These are phyloP conservation scores for Heliconius aoede DNA, from an alignment of 2,888 invertebrate species.

Conservation along the genomic window DNA sequence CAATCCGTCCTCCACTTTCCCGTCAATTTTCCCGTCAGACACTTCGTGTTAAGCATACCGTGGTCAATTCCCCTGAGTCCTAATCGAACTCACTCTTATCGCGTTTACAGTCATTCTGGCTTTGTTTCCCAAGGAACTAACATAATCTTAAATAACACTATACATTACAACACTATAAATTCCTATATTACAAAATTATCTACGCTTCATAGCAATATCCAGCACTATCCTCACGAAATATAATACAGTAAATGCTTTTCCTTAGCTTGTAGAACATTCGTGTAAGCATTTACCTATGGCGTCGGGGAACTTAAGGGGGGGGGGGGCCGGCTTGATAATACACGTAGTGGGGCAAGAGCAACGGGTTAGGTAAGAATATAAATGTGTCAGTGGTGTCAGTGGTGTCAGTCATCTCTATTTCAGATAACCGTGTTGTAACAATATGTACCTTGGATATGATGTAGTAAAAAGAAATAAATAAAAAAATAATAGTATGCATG, in stretches of 20 bases:
- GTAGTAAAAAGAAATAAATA: too few species aligned
- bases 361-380: neutral
- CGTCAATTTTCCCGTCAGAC: too few species aligned
- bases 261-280: conserved; percentile 9
- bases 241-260: conserved; percentile 11
- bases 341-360: neutral
- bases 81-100: too few species aligned
- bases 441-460: too few species aligned
- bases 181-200: neutral
- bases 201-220: conserved; percentile 6
- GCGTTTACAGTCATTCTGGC: too few species aligned
- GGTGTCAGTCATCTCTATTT: too few species aligned
- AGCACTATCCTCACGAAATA: conserved; percentile 25
- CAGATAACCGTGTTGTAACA: neutral
- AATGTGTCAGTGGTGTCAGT: neutral
- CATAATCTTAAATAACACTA: neutral
- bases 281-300: conserved; percentile 8
- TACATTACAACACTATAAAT: neutral
- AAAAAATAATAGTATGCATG: too few species aligned
- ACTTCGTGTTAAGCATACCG: too few species aligned
- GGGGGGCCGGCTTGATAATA: too few species aligned
- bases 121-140: too few species aligned
- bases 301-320: too few species aligned
- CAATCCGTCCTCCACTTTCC: neutral
- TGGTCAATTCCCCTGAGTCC: too few species aligned